These are phyloP conservation scores for Saimiri boliviensis DNA, from an alignment of 2,113 vertebrate genomes.

Conservation along the genomic window DNA sequence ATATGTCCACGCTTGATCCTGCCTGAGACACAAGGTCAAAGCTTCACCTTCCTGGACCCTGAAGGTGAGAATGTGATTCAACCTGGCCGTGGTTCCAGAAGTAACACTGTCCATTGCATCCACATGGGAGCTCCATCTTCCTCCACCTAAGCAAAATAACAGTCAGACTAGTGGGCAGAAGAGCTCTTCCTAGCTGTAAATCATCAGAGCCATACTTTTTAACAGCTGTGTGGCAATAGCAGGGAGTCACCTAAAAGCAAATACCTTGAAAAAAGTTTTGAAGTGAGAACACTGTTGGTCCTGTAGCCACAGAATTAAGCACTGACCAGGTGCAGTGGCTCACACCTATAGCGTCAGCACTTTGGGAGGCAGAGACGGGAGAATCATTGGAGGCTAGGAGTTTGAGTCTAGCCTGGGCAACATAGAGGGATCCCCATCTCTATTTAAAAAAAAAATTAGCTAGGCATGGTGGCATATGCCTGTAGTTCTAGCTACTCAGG, in stretches of 20 bases:
- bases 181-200: background rate
- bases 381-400: too few relatives aligned
- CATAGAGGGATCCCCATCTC: too few relatives aligned
- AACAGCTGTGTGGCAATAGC: background rate
- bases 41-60: background rate
- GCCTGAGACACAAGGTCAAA: background rate
- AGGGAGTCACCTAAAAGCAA: background rate
- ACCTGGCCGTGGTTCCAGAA: background rate
- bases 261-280: background rate
- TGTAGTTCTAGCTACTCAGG: too few relatives aligned
- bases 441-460: too few relatives aligned
- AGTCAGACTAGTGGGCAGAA: background rate
- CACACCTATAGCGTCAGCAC: too few relatives aligned
- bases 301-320: background rate
- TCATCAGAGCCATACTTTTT: background rate
- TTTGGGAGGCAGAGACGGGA: too few relatives aligned
- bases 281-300: background rate
- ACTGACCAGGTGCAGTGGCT: background rate
- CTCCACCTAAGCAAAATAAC: too few relatives aligned
- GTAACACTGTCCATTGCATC: background rate
- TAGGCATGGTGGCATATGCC: too few relatives aligned
- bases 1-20: background rate
- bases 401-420: too few relatives aligned
- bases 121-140: background rate
- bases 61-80: background rate